These are phyloP conservation scores for Eptatretus atami DNA, from an alignment of 2,797 vertebrate genomes.

Conservation along the genomic window DNA sequence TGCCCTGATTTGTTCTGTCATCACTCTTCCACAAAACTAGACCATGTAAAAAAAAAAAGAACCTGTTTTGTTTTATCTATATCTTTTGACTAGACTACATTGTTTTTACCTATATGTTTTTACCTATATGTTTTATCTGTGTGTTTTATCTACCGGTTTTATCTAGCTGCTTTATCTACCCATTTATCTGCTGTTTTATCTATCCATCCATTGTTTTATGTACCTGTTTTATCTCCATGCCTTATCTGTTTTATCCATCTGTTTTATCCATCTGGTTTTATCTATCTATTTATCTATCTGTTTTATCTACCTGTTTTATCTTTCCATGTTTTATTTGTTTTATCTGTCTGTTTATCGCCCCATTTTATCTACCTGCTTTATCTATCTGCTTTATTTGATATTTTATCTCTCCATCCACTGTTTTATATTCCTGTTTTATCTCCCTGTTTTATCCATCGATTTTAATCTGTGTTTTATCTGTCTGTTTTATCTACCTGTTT, in stretches of 20 bases:
- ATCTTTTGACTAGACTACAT: not conserved
- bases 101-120: not conserved
- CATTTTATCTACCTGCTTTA: not conserved
- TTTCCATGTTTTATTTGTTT: not conserved
- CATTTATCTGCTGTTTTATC: not conserved
- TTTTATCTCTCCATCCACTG: not conserved
- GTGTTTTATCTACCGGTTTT: not conserved
- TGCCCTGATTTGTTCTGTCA: not conserved
- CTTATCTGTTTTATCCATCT: not conserved
- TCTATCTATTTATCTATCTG: not conserved
- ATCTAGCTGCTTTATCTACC: not conserved
- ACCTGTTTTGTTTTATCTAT: not conserved
- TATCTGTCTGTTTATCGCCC: not conserved
- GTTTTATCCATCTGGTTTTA: not conserved
- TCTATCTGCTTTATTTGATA: not conserved
- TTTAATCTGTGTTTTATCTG: not conserved
- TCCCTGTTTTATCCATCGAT: not conserved
- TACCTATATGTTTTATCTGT: not conserved
- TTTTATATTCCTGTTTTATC: not conserved
- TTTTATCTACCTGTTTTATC: not conserved
- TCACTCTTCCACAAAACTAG: not conserved
- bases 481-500: not conserved
- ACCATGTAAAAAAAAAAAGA: not conserved
- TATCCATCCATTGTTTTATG: not conserved
- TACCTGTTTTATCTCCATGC: not conserved